Conservation (phyloP, 2,888 invertebrate genomes). For the Dolichopus griseipennis region DNA sequence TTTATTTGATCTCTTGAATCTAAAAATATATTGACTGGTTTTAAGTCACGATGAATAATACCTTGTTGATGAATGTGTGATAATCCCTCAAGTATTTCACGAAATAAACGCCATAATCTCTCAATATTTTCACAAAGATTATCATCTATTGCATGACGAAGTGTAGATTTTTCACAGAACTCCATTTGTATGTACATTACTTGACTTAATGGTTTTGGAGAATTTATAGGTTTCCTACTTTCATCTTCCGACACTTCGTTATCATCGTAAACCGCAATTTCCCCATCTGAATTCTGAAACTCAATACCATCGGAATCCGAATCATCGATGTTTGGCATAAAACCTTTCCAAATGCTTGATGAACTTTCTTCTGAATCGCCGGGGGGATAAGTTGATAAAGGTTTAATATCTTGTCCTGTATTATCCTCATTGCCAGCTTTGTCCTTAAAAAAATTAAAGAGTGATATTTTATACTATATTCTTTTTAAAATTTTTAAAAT, state of each 20-base stretch:
- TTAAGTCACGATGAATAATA: constrained; percentile 76
- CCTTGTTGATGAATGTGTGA: constrained; percentile 90
- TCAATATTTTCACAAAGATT: constrained; percentile 66
- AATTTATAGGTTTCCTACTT: constrained; percentile 25
- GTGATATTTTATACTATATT: background rate
- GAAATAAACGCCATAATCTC: constrained; percentile 82
- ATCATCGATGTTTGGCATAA: constrained; percentile 34
- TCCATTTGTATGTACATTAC: constrained; percentile 95
- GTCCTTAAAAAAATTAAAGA: constrained; percentile 31
- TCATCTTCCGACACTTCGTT: constrained; percentile 28
- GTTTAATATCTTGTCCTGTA: constrained; percentile 48
- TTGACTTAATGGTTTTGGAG: constrained; percentile 37
- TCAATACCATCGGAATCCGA: constrained; percentile 42
- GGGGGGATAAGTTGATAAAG: constrained; percentile 25
- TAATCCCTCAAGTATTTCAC: constrained; percentile 85
- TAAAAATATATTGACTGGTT: constrained; percentile 90
- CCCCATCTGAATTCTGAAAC: constrained; percentile 40
- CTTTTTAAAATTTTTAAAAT: constrained; percentile 21
- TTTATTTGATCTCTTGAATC: constrained; percentile 89
- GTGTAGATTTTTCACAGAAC: constrained; percentile 93
- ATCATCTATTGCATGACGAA: constrained; percentile 75
- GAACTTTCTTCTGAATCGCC: constrained; percentile 33
- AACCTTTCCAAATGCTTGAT: constrained; percentile 36
- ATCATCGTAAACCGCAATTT: constrained; percentile 33
- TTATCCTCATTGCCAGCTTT: constrained; percentile 57